Percentiles rank a stretch among this genome's conserved stretches.
Evolutionary conservation across 2,888 invertebrate genomes (phyloP).

Genomic region (Dasysyrphus tricinctus): DNA sequence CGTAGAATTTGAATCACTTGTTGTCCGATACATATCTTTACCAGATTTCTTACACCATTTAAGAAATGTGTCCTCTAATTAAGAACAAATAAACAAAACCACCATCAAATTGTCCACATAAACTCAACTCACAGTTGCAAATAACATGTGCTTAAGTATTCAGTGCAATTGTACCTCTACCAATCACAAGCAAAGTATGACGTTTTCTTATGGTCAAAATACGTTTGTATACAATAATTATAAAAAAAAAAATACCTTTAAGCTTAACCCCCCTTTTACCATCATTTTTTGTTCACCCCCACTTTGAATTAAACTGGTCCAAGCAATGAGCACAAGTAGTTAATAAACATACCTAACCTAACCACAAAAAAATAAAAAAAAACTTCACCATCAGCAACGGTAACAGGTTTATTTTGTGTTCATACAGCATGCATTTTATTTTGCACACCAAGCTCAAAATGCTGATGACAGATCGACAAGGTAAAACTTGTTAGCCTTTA

Average conservation of each 20-base stretch:
- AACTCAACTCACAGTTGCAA: neutral
- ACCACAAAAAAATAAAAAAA: conserved; percentile 13
- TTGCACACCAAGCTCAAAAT: conserved; percentile 32
- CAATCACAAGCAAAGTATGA: neutral
- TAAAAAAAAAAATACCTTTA: neutral
- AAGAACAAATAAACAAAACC: neutral
- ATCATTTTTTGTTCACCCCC: conserved; percentile 5
- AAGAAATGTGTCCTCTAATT: neutral
- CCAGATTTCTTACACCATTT: conserved; percentile 26
- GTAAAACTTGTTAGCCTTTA: conserved; percentile 70
- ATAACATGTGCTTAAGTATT: neutral
- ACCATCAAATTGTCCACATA: neutral
- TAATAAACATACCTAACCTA: conserved; percentile 11
- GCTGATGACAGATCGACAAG: conserved; percentile 66
- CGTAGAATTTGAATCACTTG: conserved; percentile 49
- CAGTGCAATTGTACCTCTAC: neutral
- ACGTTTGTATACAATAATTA: neutral
- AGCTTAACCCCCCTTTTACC: neutral
- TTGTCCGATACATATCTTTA: conserved; percentile 6
- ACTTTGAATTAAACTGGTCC: conserved; percentile 28
- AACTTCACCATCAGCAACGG: conserved; percentile 13
- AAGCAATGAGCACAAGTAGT: conserved; percentile 9
- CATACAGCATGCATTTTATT: conserved; percentile 55
- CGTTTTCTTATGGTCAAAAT: neutral
- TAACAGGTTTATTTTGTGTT: conserved; percentile 59